Conservation (phyloP, 2,888 invertebrate species). For the Pheosia tremula region DNA sequence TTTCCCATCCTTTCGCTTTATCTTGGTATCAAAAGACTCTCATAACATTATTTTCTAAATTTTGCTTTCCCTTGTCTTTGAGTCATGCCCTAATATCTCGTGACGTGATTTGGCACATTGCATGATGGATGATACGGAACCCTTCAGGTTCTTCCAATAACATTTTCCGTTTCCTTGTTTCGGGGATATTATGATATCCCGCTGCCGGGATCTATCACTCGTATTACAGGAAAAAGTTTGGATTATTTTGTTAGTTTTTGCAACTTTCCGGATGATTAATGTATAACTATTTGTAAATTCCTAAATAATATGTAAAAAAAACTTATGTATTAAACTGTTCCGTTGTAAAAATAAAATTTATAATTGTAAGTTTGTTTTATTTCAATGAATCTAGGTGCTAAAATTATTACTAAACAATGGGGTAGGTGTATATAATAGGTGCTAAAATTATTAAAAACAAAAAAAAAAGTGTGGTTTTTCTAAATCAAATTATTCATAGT, state of each 20-base stretch:
- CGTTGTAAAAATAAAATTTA: constrained; percentile 67
- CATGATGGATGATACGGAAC: constrained; percentile 37
- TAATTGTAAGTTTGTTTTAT: constrained; percentile 37
- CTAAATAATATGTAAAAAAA: constrained; percentile 43
- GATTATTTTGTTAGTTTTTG: constrained; percentile 11
- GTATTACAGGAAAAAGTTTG: constrained; percentile 3
- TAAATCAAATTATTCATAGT: no score
- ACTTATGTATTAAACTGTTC: constrained; percentile 58
- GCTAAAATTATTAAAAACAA: no score
- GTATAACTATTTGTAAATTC: constrained; percentile 42
- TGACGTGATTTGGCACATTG: constrained; percentile 38
- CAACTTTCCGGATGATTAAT: constrained; percentile 14
- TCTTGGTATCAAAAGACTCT: neutral
- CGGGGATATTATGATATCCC: constrained; percentile 35
- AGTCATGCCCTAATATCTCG: constrained; percentile 24
- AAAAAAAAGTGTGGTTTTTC: no score
- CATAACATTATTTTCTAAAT: constrained; percentile 5
- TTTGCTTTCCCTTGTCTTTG: constrained; percentile 25
- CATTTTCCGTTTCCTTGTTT: constrained; percentile 34
- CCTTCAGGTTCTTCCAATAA: constrained; percentile 33
- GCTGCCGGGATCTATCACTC: constrained; percentile 7
- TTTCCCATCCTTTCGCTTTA: neutral
- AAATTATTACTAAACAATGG: no score
- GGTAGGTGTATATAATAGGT: no score
- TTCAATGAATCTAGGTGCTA: constrained; percentile 4